A percentile compares a stretch with the other conserved stretches of the same genome.
phyloP scores from a whole-genome alignment of 2,797 vertebrate species.

The Poliocrania exsul region DNA sequence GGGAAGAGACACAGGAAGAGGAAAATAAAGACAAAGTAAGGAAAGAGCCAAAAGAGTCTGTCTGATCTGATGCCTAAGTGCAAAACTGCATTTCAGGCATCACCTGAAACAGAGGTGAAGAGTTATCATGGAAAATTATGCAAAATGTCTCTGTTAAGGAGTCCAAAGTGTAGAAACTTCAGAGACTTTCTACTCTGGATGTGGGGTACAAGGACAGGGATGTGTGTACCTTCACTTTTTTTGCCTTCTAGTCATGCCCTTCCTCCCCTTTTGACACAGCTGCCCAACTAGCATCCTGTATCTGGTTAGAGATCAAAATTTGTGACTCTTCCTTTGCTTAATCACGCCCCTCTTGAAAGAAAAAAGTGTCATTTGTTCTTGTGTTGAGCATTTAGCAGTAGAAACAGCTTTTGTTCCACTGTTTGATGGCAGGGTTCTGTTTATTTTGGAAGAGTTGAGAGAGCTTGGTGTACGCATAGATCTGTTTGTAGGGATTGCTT shows the following conservation, averaged over 20 bases:
- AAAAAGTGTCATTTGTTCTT: neutral
- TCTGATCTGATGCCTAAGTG: neutral
- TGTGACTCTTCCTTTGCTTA: neutral
- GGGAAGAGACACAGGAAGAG: neutral
- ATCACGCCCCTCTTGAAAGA: neutral
- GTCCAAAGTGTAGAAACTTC: neutral
- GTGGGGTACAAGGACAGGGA: neutral
- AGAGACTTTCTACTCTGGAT: neutral
- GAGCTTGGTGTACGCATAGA: neutral
- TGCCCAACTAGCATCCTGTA: neutral
- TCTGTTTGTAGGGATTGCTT: neutral
- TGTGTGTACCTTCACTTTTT: neutral
- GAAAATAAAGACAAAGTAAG: neutral
- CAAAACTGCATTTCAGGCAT: neutral
- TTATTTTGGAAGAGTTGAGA: neutral
- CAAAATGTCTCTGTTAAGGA: neutral
- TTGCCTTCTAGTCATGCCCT: neutral
- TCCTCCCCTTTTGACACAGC: neutral
- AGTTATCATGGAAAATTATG: neutral
- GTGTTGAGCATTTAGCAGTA: neutral
- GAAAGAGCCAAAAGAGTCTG: neutral
- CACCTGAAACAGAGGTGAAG: neutral
- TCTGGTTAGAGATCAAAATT: conserved; percentile 11
- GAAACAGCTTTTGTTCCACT: neutral
- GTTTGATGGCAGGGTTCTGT: neutral